Evolutionary conservation across 2,113 vertebrate genomes (phyloP), one percentile per base, ranked within the genome.

Genomic region (Archocentrus centrarchus): DNA sequence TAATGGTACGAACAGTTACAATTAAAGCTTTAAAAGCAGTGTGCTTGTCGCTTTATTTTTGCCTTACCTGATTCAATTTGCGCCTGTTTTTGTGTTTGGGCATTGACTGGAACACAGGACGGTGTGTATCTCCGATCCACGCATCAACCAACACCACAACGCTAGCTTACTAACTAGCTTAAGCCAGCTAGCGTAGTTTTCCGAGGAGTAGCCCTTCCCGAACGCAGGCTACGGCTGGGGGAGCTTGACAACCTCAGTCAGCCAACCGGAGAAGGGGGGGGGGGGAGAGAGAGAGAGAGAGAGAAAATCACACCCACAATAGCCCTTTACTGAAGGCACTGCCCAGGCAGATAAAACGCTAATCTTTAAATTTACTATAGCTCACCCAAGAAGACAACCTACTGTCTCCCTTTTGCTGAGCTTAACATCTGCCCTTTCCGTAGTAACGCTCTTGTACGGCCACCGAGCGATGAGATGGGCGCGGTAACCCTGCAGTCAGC

Each of bases 401-500:
- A 53, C 58, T 81, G 66, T 85, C 53, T 66, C 80, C 53, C 35
- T 41, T 86, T 58, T 17, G 64, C 64, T 80, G 15, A 78, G 32
- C 70, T 75, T 78, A 84, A 83, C 88, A 79, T 83, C 76, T 85
- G 84, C 75, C 80, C 84, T 88, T 73, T 62, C 61, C 62, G 75
- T 78, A 53, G 55, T 63, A 76, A 24, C 86, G 66, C 86, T 86
- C 85, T 87, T 35, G 90, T 93, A 93, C 95, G 90, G 94, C 95
- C 95, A 95, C 95, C 93, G 92, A 95, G 91, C 92, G 88, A 89
- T 79, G 91, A 95, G 93, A 96, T 96, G 96, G 96, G 96, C 95
- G 96, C 96, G 96, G 96, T 96, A 93, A 96, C 96, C 96, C 95
- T 96, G 96, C 96, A 95, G 86, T 94, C 82, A 79, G 94, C 89